Conservation (phyloP, 2,797 vertebrate genomes). For the Anniella stebbinsi region DNA sequence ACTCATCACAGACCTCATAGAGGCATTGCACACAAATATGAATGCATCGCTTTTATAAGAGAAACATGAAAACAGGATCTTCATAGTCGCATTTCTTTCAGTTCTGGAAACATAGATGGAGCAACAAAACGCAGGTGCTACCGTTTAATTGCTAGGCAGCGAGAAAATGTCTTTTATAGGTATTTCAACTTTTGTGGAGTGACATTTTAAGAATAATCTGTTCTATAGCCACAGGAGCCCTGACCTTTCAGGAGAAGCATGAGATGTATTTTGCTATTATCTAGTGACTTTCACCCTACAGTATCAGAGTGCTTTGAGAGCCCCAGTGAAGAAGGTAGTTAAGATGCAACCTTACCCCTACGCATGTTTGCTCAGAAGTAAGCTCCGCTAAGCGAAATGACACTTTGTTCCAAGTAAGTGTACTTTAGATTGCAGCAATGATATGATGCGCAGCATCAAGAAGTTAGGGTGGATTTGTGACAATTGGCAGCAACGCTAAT, state of each 20-base stretch:
- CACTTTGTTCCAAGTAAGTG: background rate
- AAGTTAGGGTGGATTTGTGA: constrained; percentile 31
- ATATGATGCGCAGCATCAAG: background rate
- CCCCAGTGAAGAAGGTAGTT: background rate
- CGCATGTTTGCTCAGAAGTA: background rate
- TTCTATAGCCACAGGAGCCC: constrained; percentile 23
- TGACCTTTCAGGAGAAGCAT: constrained; percentile 40
- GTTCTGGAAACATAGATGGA: background rate
- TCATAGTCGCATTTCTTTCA: background rate
- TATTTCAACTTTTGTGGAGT: constrained; percentile 10
- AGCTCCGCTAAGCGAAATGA: background rate
- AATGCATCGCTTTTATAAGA: background rate
- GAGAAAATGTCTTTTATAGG: constrained; percentile 18
- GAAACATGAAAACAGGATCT: background rate
- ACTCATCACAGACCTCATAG: background rate
- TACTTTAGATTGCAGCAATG: background rate
- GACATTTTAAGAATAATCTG: constrained; percentile 54
- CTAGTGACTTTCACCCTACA: constrained; percentile 47
- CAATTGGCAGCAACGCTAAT: constrained; percentile 36
- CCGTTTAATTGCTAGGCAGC: constrained; percentile 10
- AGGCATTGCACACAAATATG: background rate
- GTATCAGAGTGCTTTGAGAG: constrained; percentile 51
- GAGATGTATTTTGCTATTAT: constrained; percentile 47
- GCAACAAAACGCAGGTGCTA: background rate
- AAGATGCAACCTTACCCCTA: background rate